These are phyloP conservation scores for Phyllotreta striolata DNA, from an alignment of 2,888 invertebrate genomes.

Conservation along the genomic window DNA sequence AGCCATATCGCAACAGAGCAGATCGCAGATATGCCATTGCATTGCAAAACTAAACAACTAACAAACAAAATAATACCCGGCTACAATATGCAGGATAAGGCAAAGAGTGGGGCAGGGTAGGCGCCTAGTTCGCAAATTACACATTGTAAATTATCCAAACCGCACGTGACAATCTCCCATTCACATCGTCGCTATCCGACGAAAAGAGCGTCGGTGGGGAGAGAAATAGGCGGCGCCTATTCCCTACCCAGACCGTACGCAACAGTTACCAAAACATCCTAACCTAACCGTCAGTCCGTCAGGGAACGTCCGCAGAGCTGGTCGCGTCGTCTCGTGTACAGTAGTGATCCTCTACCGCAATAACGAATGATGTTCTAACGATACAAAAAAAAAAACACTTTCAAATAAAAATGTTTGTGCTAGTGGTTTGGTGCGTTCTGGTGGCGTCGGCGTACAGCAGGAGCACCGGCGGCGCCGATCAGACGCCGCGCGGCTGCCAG, in stretches of 20 bases:
- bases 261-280: slow-evolving; percentile 46
- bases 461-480: slow-evolving; percentile 63
- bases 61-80: no score
- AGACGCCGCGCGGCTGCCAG: slow-evolving; percentile 76
- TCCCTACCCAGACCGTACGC: slow-evolving; percentile 53
- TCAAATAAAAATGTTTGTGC: slow-evolving; percentile 41
- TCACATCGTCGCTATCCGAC: slow-evolving; percentile 54
- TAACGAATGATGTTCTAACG: slow-evolving; percentile 42
- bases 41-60: no score
- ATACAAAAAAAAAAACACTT: slow-evolving; percentile 35
- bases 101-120: slow-evolving; percentile 35
- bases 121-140: slow-evolving; percentile 48
- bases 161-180: slow-evolving; percentile 57
- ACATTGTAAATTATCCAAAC: slow-evolving; percentile 55
- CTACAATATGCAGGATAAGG: no score
- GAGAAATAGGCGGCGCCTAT: slow-evolving; percentile 56
- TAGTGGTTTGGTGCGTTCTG: slow-evolving; percentile 46
- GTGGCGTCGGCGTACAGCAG: slow-evolving; percentile 49
- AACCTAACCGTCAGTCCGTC: slow-evolving; percentile 46
- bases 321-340: slow-evolving; percentile 31
- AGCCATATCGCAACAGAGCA: no score
- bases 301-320: slow-evolving; percentile 37
- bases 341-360: slow-evolving; percentile 25
- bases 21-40: no score
- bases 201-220: slow-evolving; percentile 49